Base-by-base conservation (phyloP, 2,888 invertebrate genomes). In the Drosophila ezoana region DNA sequence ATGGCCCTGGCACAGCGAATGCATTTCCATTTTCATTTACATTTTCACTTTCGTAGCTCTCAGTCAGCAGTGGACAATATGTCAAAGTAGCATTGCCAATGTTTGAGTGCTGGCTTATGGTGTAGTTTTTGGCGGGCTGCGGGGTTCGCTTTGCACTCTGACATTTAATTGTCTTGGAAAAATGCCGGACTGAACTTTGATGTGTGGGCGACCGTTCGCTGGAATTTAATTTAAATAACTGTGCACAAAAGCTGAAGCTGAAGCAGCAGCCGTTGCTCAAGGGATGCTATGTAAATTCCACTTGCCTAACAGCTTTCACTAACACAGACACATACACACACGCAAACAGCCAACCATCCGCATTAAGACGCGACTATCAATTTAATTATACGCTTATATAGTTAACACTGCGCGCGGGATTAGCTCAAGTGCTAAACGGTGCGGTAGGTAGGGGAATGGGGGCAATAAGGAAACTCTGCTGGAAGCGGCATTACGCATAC, bases 191-290 rank as follows among this genome's bases (percentile, higher is more conserved):
- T 64, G 41, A 65, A 69, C 69, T 75, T 73, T 76, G 69, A 73
- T 79, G 72, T 52, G 20, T 53, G 43, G 38, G 61, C 49, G 49
- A 65, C 52, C 58, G 59, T 53, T 68, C 54, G 58, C 41, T 64
- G 86, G 83, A 83, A 83, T 83, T 83, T 83, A 88, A 88, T 86
- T 83, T 88, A 83, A 83, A 83, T 83, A 88, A 75, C 88, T 88
- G 77, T 67, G 63, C 77, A 62, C 43, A 40, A 40, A 28, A 40
- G 52, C 52, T 38, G 20, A 14, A n/a, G 28, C 52, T 23, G 13
- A 11, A 23, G 51, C 20, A 49, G 49, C 49, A 45, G 65, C 41
- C 35, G 35, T 18, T 13, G 53, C 38, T 66, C 54, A 62, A 63
- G 59, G 57, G 45, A 61, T 59, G 71, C 64, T 56, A 65, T 70